phyloP scores from a whole-genome alignment of 92 coral and sea anemone genomes.

The Zoanthus sansibaricus region DNA sequence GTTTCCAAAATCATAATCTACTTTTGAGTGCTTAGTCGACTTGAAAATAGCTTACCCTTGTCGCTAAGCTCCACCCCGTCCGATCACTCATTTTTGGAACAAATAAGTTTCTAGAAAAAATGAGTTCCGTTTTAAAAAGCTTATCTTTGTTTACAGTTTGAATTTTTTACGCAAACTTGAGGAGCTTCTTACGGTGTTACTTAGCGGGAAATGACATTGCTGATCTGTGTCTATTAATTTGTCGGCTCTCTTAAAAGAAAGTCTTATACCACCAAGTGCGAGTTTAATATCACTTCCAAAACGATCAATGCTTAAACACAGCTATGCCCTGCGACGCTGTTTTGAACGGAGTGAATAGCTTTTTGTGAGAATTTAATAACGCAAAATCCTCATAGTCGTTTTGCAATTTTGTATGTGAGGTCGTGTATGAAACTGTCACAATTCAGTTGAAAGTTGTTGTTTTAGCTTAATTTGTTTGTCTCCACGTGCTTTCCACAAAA shows the following conservation, averaged over 20 bases:
- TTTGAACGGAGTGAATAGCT: constrained; percentile 20
- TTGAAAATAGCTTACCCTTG: constrained; percentile 7
- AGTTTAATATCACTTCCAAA: constrained; percentile 42
- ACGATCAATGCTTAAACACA: constrained; percentile 17
- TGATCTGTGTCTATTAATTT: constrained; percentile 21
- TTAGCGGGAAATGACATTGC: constrained; percentile 9
- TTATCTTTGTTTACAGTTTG: constrained; percentile 20
- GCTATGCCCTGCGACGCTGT: constrained; percentile 17
- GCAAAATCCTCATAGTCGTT: neutral
- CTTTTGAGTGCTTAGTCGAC: neutral
- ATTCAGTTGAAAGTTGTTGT: neutral
- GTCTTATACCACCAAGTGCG: constrained; percentile 43
- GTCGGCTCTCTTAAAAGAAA: constrained; percentile 44
- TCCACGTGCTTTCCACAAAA: neutral
- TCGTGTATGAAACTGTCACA: neutral
- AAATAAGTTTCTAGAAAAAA: constrained; percentile 15
- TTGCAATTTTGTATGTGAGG: neutral
- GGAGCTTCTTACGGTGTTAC: neutral
- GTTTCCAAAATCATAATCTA: neutral
- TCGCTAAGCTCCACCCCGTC: constrained; percentile 37
- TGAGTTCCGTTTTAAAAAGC: constrained; percentile 19
- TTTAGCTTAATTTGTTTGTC: neutral
- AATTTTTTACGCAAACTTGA: neutral
- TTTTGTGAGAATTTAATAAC: constrained; percentile 6
- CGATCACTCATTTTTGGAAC: constrained; percentile 12